Evolutionary conservation across 2,888 invertebrate species (phyloP).

Genomic region (Patella pellucida): DNA sequence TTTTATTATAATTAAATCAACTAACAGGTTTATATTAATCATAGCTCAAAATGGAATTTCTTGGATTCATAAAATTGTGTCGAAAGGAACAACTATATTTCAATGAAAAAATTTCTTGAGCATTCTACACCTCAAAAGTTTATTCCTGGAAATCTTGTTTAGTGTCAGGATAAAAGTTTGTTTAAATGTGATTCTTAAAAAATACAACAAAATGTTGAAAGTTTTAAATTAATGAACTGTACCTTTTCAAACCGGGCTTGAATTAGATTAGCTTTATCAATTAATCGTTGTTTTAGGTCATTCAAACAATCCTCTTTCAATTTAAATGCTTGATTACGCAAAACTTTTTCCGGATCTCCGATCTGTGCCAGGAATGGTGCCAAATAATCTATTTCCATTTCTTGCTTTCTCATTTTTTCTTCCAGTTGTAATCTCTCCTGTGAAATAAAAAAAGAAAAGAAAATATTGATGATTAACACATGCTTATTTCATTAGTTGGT

Average conservation of each 20-base stretch:
- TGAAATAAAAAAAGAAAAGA: neutral
- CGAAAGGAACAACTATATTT: no score
- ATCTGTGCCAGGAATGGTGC: slow-evolving; percentile 71
- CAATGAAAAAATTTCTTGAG: no score
- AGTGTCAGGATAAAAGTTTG: no score
- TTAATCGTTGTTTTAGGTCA: slow-evolving; percentile 70
- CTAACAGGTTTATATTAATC: no score
- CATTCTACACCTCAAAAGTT: no score
- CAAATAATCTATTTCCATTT: slow-evolving; percentile 71
- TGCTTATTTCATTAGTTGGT: no score
- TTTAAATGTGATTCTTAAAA: no score
- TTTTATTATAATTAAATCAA: no score
- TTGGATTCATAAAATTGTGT: no score
- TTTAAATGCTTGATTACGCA: slow-evolving; percentile 60
- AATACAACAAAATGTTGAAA: neutral
- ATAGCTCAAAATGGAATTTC: no score
- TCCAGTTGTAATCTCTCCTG: slow-evolving; percentile 66
- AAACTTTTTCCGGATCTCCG: slow-evolving; percentile 66
- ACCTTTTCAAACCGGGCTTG: slow-evolving; percentile 72
- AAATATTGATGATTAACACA: no score
- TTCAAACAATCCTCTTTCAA: slow-evolving; percentile 69
- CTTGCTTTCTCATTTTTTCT: slow-evolving; percentile 68
- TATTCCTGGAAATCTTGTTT: no score
- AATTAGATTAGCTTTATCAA: slow-evolving; percentile 72
- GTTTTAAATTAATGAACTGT: slow-evolving; percentile 11